A percentile compares a stretch with the other conserved stretches of the same genome.
Evolutionary conservation across 1,140 invertebrate species (phyloP).

Genomic region (Leptinotarsa undecemlineata): DNA sequence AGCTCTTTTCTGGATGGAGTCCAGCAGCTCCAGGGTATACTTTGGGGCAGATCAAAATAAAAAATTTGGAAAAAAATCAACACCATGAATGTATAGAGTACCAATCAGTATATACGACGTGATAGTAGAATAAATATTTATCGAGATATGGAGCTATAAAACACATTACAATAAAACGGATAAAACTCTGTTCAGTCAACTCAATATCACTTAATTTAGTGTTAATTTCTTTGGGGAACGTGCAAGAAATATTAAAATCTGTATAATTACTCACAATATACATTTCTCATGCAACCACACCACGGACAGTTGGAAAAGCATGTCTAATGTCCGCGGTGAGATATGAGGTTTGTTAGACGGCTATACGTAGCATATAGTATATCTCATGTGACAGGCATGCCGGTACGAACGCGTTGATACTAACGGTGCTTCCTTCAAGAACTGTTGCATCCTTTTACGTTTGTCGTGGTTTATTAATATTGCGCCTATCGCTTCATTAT

Average conservation of each 20-base stretch:
- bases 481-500: conserved; percentile 7
- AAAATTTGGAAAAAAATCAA: no score
- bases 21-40: no score
- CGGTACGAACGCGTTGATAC: background rate
- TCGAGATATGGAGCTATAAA: no score
- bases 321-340: background rate
- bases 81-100: no score
- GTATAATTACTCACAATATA: background rate
- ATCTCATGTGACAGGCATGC: background rate
- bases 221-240: background rate
- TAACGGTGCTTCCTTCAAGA: conserved; percentile 2
- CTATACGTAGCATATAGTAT: conserved; percentile 8
- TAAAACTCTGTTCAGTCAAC: no score
- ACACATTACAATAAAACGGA: no score
- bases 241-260: background rate
- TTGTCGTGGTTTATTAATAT: conserved; percentile 8
- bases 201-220: no score
- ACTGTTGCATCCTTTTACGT: conserved; percentile 3
- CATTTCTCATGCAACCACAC: conserved; percentile 2
- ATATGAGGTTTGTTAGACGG: background rate
- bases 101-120: no score
- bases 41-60: no score
- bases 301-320: conserved; percentile 1
- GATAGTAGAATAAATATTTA: no score
- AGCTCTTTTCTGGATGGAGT: no score